Evolutionary conservation across 2,797 vertebrate species (phyloP), one percentile per base, ranked within the genome.

Genomic region (Atherinosoma microstoma): DNA sequence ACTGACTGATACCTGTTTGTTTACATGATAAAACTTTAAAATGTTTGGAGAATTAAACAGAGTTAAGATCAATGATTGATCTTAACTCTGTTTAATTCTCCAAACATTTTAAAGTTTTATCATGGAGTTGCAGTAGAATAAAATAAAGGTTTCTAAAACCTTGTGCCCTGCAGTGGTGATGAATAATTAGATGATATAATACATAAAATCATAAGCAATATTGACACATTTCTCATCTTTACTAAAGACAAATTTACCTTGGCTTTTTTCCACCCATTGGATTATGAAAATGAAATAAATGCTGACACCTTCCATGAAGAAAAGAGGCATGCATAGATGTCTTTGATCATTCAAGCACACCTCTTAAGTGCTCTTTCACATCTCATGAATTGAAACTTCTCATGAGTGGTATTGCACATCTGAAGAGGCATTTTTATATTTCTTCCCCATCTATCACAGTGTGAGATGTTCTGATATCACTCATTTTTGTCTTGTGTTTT

Each of bases 151-250:
- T 54, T 53, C 15, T 35, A 58, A 64, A 61, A n/a, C 29, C 57
- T 3, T 12, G 18, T 7, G 53, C 20, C 32, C 36, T 54, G 6
- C 6, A 56, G 20, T 47, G 49, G 30, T 24, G 32, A 65, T 36
- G 58, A 64, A 70, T 63, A 62, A 64, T 32, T 51, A 69, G 12
- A 58, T n/a, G 24, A 73, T 59, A 56, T 53, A 9, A 58, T 72
- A 47, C 56, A 57, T 20, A 4, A 58, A 53, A 16, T 74, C 47
- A 76, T 66, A 70, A 67, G 42, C 24, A 61, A 16, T 45, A 78
- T 66, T 59, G 60, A 80, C 82, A 56, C 57, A 29, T 76, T 78
- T 73, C 22, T 64, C 22, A 60, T 72, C 47, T 57, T 67, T 16
- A 36, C 51, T 34, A 7, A 82, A 66, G 57, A 63, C 9, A 10